phyloP scores from a whole-genome alignment of 2,113 vertebrate genomes.

The Actenoides lindsayi region DNA sequence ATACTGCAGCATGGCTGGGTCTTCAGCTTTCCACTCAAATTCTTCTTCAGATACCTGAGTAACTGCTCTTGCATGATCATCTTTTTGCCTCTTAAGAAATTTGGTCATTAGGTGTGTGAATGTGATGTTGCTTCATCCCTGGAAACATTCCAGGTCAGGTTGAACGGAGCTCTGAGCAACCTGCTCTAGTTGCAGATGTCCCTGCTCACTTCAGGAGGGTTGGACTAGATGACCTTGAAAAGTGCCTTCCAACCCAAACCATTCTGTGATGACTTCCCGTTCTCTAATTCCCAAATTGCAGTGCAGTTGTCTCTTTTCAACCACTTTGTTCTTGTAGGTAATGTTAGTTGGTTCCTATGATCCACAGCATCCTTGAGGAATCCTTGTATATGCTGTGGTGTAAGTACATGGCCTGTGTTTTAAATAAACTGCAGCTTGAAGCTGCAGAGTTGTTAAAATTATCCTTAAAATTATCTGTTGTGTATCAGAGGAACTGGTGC shows the following conservation, averaged over 20 bases:
- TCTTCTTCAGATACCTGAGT: neutral
- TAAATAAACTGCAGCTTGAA: neutral
- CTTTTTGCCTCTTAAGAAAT: neutral
- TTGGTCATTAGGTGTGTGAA: neutral
- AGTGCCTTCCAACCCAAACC: neutral
- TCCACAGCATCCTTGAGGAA: neutral
- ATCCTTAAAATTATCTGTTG: neutral
- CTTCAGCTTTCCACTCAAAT: neutral
- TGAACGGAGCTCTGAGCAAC: neutral
- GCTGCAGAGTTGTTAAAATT: neutral
- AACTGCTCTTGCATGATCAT: neutral
- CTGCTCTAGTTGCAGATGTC: neutral
- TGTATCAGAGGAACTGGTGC: neutral
- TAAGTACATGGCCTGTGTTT: neutral
- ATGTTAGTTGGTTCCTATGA: neutral
- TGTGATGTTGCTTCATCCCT: neutral
- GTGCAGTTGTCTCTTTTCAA: neutral
- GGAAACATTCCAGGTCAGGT: neutral
- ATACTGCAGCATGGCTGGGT: neutral
- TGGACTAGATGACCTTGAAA: too few relatives aligned
- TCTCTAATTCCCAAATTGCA: rapidly evolving
- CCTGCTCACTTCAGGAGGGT: neutral
- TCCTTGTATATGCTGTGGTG: neutral
- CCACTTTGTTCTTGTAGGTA: neutral
- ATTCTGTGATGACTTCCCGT: neutral